These are phyloP conservation scores for Nannoperca australis DNA, from an alignment of 2,797 vertebrate genomes.

Conservation along the genomic window DNA sequence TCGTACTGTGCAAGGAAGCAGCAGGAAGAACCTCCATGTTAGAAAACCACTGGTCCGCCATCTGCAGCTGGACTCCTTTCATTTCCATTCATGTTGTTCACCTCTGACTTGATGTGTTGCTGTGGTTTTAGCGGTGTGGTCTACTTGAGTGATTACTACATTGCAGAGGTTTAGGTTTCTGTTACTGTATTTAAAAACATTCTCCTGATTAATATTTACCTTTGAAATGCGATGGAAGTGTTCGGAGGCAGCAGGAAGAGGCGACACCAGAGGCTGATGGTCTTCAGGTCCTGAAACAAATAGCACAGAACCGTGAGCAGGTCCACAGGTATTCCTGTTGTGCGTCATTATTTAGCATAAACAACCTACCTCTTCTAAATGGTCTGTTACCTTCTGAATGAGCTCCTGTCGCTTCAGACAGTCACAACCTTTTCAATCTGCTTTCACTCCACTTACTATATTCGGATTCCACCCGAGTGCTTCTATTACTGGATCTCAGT, in stretches of 20 bases:
- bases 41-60: too few species aligned
- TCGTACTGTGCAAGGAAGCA: neutral
- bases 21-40: neutral
- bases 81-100: neutral
- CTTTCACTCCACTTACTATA: too few species aligned
- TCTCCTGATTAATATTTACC: constrained; percentile 41
- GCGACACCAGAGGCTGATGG: constrained; percentile 33
- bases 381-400: neutral
- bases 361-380: neutral
- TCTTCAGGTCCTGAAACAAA: constrained; percentile 46
- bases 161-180: neutral
- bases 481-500: neutral
- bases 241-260: constrained; percentile 41
- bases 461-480: neutral
- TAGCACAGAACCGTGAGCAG: constrained; percentile 10
- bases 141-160: neutral
- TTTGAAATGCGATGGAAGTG: constrained; percentile 49
- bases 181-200: neutral
- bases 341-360: neutral
- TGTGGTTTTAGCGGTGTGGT: neutral
- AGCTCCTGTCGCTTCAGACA: neutral
- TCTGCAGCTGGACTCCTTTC: neutral
- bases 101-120: neutral
- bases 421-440: too few species aligned
- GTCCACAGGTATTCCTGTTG: too few species aligned